A percentile compares a stretch with the other conserved stretches of the same genome.
Evolutionary conservation across 1,140 invertebrate genomes (phyloP).

Genomic region (Drosophila carrolli): DNA sequence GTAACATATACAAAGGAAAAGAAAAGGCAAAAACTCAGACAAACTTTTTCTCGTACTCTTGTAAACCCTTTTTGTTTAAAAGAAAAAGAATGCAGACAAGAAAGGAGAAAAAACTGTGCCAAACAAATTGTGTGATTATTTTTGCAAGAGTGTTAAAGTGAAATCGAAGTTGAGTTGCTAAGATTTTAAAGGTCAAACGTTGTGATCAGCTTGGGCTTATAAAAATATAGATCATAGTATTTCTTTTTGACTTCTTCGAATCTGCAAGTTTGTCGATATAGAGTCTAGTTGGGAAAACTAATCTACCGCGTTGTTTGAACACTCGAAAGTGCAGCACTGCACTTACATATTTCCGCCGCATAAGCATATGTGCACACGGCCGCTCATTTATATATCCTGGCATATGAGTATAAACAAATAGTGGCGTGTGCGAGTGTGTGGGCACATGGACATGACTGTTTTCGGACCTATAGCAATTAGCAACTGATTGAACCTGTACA

Average conservation of each 20-base stretch:
- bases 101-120: slow-evolving; percentile 38
- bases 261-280: slow-evolving; percentile 5
- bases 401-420: slow-evolving; percentile 41
- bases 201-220: not conserved
- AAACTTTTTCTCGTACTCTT: slow-evolving; percentile 34
- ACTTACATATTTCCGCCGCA: slow-evolving; percentile 55
- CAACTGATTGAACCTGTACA: slow-evolving; percentile 80
- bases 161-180: slow-evolving; percentile 30
- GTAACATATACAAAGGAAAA: slow-evolving; percentile 17
- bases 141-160: slow-evolving; percentile 18
- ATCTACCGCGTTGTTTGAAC: slow-evolving; percentile 11
- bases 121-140: slow-evolving; percentile 48
- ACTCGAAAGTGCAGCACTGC: slow-evolving; percentile 21
- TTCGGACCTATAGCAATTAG: slow-evolving; percentile 74
- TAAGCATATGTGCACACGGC: slow-evolving; percentile 18
- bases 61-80: slow-evolving; percentile 34
- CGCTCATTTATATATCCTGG: slow-evolving; percentile 37
- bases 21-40: slow-evolving; percentile 35
- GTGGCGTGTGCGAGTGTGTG: slow-evolving; percentile 7
- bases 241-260: not conserved
- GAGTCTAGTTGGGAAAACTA: not conserved
- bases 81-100: slow-evolving; percentile 31
- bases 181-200: slow-evolving; percentile 26
- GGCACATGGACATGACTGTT: slow-evolving; percentile 33
- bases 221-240: too few relatives aligned